These are phyloP conservation scores for Rapana venosa DNA, from an alignment of 2,888 invertebrate species.

Conservation along the genomic window DNA sequence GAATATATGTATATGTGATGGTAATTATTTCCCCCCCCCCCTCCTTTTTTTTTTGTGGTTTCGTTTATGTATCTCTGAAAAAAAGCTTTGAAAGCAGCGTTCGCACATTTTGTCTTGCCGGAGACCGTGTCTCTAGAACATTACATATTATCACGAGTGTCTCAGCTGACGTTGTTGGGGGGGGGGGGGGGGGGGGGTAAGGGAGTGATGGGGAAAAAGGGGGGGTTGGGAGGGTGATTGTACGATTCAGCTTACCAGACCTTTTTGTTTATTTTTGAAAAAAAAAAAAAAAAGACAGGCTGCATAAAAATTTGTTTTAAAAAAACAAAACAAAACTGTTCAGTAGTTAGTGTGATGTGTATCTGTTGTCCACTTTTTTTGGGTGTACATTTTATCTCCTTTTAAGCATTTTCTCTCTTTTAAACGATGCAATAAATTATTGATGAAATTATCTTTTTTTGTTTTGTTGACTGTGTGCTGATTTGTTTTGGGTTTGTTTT, in stretches of 20 bases:
- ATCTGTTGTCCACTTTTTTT: conserved; percentile 31
- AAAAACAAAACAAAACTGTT: too few relatives aligned
- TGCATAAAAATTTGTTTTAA: not conserved
- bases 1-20: not conserved
- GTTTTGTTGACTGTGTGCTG: not conserved
- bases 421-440: conserved; percentile 47
- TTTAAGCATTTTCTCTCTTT: conserved; percentile 36
- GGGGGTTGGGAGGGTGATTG: too few relatives aligned
- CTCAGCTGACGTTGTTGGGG: not conserved
- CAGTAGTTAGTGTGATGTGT: conserved; percentile 11
- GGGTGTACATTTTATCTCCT: conserved; percentile 38
- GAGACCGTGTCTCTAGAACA: not conserved
- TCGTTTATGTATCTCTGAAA: too few relatives aligned
- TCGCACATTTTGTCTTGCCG: not conserved
- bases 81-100: too few relatives aligned
- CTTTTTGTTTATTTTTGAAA: not conserved
- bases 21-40: not conserved
- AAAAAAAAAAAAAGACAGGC: not conserved
- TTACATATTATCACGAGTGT: not conserved
- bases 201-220: not conserved
- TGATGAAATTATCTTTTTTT: conserved; percentile 8
- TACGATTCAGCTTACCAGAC: too few relatives aligned
- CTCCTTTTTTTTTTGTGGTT: not conserved
- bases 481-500: not conserved
- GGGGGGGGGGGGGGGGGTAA: not conserved